phyloP scores from a whole-genome alignment of 1,140 invertebrate species.

The Calosoma granatense region DNA sequence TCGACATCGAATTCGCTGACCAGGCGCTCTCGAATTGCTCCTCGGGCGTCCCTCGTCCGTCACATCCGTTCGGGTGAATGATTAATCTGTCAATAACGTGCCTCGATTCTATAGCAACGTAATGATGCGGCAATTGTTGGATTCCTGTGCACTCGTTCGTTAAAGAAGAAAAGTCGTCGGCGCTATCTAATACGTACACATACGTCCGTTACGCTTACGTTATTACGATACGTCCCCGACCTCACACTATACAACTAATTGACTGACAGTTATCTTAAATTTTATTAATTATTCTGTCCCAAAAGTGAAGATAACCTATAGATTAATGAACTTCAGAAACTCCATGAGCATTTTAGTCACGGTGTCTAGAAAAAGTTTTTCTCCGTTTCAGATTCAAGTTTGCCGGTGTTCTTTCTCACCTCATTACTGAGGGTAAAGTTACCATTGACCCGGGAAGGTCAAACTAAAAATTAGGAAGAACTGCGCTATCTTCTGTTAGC shows the following conservation, averaged over 20 bases:
- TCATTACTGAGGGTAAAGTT: background rate
- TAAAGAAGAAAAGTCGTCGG: background rate
- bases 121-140: slow-evolving; percentile 1
- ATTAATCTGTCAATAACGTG: slow-evolving; percentile 5
- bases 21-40: no score
- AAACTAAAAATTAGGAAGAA: no score
- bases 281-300: slow-evolving; percentile 7
- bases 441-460: background rate
- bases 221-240: background rate
- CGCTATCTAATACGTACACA: no score
- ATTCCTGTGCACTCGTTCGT: background rate
- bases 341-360: background rate
- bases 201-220: background rate
- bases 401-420: no score
- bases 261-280: slow-evolving; percentile 6
- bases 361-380: background rate
- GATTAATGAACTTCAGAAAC: background rate
- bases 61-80: background rate
- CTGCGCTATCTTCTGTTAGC: no score
- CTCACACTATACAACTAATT: background rate
- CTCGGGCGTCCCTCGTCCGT: no score
- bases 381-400: background rate
- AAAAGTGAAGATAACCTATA: background rate
- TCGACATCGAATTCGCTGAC: no score
- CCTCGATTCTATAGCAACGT: background rate